Evolutionary conservation across 2,888 invertebrate genomes (phyloP).

Genomic region (Pollenia amentaria): DNA sequence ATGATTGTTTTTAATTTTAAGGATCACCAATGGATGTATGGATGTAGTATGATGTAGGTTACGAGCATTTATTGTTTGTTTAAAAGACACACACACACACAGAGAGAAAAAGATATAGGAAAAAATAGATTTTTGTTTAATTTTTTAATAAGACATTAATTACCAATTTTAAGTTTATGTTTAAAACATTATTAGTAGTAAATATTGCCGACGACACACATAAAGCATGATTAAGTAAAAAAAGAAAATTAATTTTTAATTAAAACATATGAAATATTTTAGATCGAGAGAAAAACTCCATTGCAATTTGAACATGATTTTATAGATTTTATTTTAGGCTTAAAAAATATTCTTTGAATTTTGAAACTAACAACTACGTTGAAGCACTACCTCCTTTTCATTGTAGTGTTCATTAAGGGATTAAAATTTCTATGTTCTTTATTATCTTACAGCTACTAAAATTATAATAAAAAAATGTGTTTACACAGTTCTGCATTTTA

Average conservation of each 20-base stretch:
- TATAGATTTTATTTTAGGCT: neutral
- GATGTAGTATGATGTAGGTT: conserved; percentile 59
- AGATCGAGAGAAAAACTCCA: conserved; percentile 5
- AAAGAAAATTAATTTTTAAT: conserved; percentile 58
- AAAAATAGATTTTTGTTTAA: conserved; percentile 47
- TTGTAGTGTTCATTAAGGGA: too few relatives aligned
- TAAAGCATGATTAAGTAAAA: conserved; percentile 55
- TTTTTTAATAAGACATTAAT: conserved; percentile 60
- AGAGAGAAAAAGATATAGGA: conserved; percentile 51
- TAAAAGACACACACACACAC: conserved; percentile 55
- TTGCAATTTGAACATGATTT: conserved; percentile 15
- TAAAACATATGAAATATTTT: conserved; percentile 23
- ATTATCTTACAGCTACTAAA: too few relatives aligned
- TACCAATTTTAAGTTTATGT: conserved; percentile 65
- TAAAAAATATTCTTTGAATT: too few relatives aligned
- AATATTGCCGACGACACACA: conserved; percentile 37
- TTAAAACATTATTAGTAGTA: conserved; percentile 27
- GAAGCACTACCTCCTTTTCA: too few relatives aligned
- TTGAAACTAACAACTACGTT: too few relatives aligned
- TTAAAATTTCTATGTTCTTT: too few relatives aligned
- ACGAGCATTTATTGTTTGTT: conserved; percentile 63
- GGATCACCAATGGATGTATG: conserved; percentile 60
- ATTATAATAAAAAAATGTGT: too few relatives aligned
- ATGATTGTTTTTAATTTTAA: conserved; percentile 50
- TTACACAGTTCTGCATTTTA: too few relatives aligned